Percentiles rank a stretch among this genome's conserved stretches.
phyloP scores from a whole-genome alignment of 53 echinoderm and acorn worm genomes.

The Paracentrotus lividus region DNA sequence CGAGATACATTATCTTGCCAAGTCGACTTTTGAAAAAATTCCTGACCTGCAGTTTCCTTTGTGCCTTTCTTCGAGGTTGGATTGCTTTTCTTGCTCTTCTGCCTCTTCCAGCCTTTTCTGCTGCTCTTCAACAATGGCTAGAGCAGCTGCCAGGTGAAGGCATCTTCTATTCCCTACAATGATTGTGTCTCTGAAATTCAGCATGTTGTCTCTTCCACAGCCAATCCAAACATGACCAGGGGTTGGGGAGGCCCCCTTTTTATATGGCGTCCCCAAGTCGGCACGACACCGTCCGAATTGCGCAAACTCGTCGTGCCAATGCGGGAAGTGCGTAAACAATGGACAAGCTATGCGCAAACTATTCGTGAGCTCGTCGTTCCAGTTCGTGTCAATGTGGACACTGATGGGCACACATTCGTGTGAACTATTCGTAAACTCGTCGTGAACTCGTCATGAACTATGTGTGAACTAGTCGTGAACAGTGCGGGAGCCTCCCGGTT shows the following conservation, averaged over 20 bases:
- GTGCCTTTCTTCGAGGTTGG: too few species aligned
- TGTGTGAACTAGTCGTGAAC: conserved; percentile 61
- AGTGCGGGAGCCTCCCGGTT: conserved; percentile 65
- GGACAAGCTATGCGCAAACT: conserved; percentile 60
- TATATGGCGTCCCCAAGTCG: too few species aligned
- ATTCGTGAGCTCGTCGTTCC: conserved; percentile 50
- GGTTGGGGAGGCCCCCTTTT: conserved; percentile 73
- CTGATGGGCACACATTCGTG: conserved; percentile 46
- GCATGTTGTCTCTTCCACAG: conserved; percentile 69
- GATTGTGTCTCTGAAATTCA: conserved; percentile 53
- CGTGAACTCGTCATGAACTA: conserved; percentile 28
- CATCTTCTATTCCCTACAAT: too few species aligned
- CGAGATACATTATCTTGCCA: too few species aligned
- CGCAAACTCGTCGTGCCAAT: conserved; percentile 62
- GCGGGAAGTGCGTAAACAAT: conserved; percentile 52
- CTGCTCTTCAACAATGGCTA: conserved; percentile 61
- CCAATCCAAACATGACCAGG: conserved; percentile 62
- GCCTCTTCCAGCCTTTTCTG: too few species aligned
- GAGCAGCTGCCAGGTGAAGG: too few species aligned
- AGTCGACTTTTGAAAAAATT: too few species aligned
- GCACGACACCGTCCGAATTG: conserved; percentile 54
- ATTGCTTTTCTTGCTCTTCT: too few species aligned
- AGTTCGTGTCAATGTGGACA: conserved; percentile 68
- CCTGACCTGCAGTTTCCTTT: too few species aligned
- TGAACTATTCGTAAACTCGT: too few species aligned